These are phyloP conservation scores for Lerista edwardsae DNA, from an alignment of 2,797 vertebrate genomes.

Conservation along the genomic window DNA sequence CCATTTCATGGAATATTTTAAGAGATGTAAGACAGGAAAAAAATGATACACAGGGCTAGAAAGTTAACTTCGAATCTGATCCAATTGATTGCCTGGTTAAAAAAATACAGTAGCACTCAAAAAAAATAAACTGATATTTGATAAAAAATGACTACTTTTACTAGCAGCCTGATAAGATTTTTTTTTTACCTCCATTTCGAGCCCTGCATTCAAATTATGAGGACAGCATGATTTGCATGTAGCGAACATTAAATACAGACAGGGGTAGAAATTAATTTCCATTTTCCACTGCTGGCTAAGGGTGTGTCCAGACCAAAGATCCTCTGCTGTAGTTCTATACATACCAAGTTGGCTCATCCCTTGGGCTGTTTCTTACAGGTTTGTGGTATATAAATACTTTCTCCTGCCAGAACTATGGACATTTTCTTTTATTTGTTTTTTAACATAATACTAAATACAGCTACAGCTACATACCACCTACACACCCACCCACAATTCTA, in stretches of 20 bases:
- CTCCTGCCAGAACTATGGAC: background rate
- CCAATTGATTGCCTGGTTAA: conserved; percentile 46
- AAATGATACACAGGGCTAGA: conserved; percentile 75
- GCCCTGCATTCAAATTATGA: conserved; percentile 74
- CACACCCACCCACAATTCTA: background rate
- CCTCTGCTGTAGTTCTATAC: background rate
- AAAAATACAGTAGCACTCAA: conserved; percentile 22
- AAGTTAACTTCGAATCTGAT: conserved; percentile 65
- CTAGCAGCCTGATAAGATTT: conserved; percentile 54
- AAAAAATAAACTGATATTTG: conserved; percentile 41
- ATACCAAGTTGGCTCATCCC: background rate
- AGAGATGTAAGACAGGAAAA: conserved; percentile 48
- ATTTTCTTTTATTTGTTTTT: background rate
- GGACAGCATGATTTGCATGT: conserved; percentile 67
- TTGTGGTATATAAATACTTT: background rate
- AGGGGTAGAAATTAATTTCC: conserved; percentile 82
- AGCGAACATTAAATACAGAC: conserved; percentile 70
- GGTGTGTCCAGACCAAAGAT: conserved; percentile 50
- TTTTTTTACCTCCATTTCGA: conserved; percentile 68
- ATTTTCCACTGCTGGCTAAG: conserved; percentile 63
- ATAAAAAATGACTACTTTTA: conserved; percentile 49
- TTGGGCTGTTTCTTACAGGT: background rate
- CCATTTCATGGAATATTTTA: conserved; percentile 56
- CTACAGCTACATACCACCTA: background rate
- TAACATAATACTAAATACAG: background rate